Evolutionary conservation across 2,888 invertebrate species (phyloP), one percentile per base, ranked within the genome.

Genomic region (Brachypterus glaber): DNA sequence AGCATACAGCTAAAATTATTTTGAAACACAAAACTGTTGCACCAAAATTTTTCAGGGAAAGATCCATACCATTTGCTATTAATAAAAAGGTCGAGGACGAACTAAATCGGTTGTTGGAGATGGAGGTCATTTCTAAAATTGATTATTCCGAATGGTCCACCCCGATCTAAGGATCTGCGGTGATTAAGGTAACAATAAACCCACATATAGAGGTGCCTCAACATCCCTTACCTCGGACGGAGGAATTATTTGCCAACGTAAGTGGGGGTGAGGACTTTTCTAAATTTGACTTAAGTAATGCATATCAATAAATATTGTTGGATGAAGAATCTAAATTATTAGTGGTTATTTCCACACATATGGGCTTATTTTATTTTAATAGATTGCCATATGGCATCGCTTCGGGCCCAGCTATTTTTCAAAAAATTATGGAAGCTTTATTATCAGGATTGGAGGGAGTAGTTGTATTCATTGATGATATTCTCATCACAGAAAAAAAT

Each of bases 261-360:
- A 33, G 36, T 16, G 37, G 46, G 4, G 42, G 43, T 3, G 32
- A 31, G 12, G 16, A 40, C 15, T 44, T 40, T 33, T 27, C 35
- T 1, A 45, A 47, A 33, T 26, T 46, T 3, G 46, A 44, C 15
- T 38, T 46, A n/a, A 30, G 30, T 15, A 33, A 26, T 7, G 43
- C 43, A n/a, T n/a, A n/a, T n/a, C n/a, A n/a, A n/a, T n/a, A n/a
- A n/a, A n/a, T n/a, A n/a, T n/a, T n/a, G n/a, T n/a, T n/a, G n/a
- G n/a, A n/a, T n/a, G n/a, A n/a, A n/a, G n/a, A n/a, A n/a, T n/a
- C n/a, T n/a, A n/a, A n/a, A n/a, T n/a, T n/a, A n/a, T n/a, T n/a
- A n/a, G n/a, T n/a, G n/a, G n/a, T n/a, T n/a, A n/a, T n/a, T n/a
- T n/a, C n/a, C n/a, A n/a, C n/a, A n/a, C n/a, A n/a, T n/a, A n/a